A percentile compares a stretch with the other conserved stretches of the same genome.
phyloP scores from a whole-genome alignment of 2,797 vertebrate species.

The Paratrypauchen microcephalus region DNA sequence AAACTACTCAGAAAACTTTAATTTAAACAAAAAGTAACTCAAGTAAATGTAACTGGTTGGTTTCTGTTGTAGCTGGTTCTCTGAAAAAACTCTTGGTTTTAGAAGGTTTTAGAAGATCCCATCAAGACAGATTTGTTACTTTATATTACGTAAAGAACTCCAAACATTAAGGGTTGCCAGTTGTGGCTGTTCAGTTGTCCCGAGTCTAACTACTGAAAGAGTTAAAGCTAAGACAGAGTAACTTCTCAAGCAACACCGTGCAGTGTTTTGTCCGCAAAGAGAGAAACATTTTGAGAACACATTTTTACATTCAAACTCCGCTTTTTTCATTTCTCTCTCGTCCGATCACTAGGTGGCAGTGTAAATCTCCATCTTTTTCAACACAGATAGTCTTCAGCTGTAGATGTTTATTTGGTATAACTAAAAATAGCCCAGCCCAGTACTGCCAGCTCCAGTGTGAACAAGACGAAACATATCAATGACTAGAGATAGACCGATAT shows the following conservation, averaged over 20 bases:
- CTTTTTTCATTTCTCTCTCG: not conserved
- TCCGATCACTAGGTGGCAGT: not conserved
- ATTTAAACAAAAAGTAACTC: no score
- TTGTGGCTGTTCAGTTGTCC: no score
- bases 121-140: no score
- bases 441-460: constrained; percentile 3
- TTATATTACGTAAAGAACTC: no score
- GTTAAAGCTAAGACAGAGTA: not conserved
- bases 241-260: not conserved
- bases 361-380: not conserved
- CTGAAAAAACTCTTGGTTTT: no score
- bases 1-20: no score
- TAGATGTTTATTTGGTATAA: not conserved
- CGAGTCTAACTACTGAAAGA: no score
- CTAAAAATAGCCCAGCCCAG: not conserved
- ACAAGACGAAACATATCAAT: constrained; percentile 40
- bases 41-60: not conserved
- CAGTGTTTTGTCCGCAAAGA: not conserved
- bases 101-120: no score
- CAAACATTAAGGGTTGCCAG: no score
- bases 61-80: not conserved
- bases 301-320: constrained; percentile 2
- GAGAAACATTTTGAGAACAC: not conserved
- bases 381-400: not conserved
- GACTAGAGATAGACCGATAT: constrained; percentile 3